These are phyloP conservation scores for Cryptotis parvus DNA, from an alignment of 2,113 vertebrate species.

Conservation along the genomic window DNA sequence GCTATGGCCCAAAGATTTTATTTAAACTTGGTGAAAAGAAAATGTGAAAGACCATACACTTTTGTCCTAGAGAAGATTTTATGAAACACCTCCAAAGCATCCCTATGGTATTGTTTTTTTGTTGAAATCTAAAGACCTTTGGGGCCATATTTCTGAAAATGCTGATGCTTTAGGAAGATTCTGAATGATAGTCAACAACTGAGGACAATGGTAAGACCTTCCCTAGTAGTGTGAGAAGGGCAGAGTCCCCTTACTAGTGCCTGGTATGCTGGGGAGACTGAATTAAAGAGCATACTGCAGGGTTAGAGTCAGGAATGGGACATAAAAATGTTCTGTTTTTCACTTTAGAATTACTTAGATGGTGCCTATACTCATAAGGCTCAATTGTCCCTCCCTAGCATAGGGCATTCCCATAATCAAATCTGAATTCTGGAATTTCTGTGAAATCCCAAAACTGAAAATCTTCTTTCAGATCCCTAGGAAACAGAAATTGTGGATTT, in stretches of 20 bases:
- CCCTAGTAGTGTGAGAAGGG: neutral
- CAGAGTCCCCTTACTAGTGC: neutral
- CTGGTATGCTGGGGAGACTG: neutral
- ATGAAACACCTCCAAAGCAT: neutral
- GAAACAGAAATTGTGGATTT: neutral
- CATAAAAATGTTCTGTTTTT: neutral
- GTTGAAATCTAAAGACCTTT: neutral
- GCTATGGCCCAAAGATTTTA: neutral
- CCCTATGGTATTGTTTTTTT: neutral
- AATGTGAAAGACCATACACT: neutral
- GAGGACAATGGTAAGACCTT: neutral
- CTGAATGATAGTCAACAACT: neutral
- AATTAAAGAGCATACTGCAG: neutral
- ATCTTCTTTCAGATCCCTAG: neutral
- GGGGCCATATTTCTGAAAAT: neutral
- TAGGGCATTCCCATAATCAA: neutral
- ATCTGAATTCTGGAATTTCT: too few species aligned
- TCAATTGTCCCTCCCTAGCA: neutral
- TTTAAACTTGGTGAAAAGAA: neutral
- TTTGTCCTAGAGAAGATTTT: neutral
- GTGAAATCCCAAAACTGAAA: constrained; percentile 36
- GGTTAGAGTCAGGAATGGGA: neutral
- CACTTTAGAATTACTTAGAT: neutral
- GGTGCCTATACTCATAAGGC: too few species aligned
- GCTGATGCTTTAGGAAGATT: neutral